Evolutionary conservation across 2,888 invertebrate genomes (phyloP).

Genomic region (Diloba caeruleocephala): DNA sequence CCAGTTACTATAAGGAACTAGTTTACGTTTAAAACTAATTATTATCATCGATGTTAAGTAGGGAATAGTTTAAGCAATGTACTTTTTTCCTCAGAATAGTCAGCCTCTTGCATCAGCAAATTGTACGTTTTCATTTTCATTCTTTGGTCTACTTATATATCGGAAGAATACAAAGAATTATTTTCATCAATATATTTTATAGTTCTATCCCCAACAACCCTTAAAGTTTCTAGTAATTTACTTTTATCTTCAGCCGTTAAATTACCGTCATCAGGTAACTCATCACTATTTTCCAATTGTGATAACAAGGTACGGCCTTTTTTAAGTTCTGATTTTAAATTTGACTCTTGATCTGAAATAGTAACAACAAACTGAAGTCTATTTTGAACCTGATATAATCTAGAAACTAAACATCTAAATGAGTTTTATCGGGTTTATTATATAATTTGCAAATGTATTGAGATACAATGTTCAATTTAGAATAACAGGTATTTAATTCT

Average conservation of each 20-base stretch:
- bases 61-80: background rate
- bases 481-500: background rate
- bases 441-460: slow-evolving; percentile 4
- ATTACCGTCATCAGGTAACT: background rate
- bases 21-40: background rate
- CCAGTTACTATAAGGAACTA: slow-evolving; percentile 4
- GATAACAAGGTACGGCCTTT: background rate
- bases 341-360: background rate
- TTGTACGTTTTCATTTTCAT: background rate
- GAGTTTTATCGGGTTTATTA: slow-evolving; percentile 7
- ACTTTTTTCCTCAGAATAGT: background rate
- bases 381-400: slow-evolving; percentile 9
- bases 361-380: slow-evolving; percentile 1
- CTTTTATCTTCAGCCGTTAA: background rate
- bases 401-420: slow-evolving; percentile 4
- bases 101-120: background rate
- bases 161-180: background rate
- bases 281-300: background rate
- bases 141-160: background rate
- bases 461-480: slow-evolving; percentile 4
- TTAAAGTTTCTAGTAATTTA: background rate
- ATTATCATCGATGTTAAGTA: too few species aligned
- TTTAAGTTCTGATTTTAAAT: background rate
- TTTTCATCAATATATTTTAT: slow-evolving; percentile 3
- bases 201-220: background rate